Percentiles rank a stretch among this genome's conserved stretches.
phyloP scores from a whole-genome alignment of 2,888 invertebrate genomes.

The Macropis europaea region DNA sequence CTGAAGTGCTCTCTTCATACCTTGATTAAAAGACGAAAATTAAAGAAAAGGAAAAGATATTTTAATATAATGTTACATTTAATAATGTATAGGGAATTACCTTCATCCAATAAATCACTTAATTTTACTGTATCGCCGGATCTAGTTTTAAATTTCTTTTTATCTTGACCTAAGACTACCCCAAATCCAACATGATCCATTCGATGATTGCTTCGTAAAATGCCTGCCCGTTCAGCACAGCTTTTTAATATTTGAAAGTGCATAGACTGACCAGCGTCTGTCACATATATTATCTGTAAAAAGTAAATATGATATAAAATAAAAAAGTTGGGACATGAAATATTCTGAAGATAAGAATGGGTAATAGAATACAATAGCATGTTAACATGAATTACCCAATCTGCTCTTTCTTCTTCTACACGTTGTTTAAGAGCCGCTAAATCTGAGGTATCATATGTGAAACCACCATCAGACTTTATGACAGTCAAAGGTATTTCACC shows the following conservation, averaged over 20 bases:
- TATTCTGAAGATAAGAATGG: background rate
- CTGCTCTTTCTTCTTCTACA: slow-evolving; percentile 90
- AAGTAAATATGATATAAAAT: background rate
- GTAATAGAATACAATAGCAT: background rate
- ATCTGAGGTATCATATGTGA: slow-evolving; percentile 99
- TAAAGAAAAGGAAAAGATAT: background rate
- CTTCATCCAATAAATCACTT: slow-evolving; percentile 94
- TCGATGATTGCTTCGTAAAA: slow-evolving; percentile 84
- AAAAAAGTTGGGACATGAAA: slow-evolving; percentile 83
- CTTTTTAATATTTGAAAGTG: slow-evolving; percentile 89
- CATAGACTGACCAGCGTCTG: slow-evolving; percentile 93
- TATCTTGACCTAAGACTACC: slow-evolving; percentile 98
- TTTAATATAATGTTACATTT: background rate
- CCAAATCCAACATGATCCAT: slow-evolving; percentile 98
- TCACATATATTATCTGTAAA: slow-evolving; percentile 83
- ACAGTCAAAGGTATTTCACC: slow-evolving; percentile 93
- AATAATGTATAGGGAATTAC: slow-evolving; percentile 62
- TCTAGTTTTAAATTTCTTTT: slow-evolving; percentile 99
- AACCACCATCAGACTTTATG: slow-evolving; percentile 98
- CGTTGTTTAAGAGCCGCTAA: slow-evolving; percentile 94
- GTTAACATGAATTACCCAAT: slow-evolving; percentile 84
- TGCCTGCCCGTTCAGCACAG: slow-evolving; percentile 89
- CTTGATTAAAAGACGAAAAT: slow-evolving; percentile 59
- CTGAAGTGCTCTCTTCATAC: slow-evolving; percentile 88
- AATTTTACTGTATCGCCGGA: slow-evolving; percentile 97